Percentiles rank a stretch among this genome's conserved stretches.
Evolutionary conservation across 1,140 invertebrate genomes (phyloP).

Genomic region (Magallana angulata): DNA sequence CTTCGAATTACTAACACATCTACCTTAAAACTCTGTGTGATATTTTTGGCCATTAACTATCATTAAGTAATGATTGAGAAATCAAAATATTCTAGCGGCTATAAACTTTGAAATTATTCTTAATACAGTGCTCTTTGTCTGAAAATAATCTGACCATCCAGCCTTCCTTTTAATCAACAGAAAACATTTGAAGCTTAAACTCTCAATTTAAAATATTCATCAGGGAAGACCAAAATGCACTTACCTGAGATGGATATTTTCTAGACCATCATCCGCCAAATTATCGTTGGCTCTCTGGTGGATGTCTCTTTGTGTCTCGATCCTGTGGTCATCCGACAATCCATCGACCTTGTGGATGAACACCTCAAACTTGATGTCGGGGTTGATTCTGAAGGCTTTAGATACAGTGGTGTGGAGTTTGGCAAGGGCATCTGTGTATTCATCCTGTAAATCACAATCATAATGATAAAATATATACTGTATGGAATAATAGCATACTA

Average conservation of each 20-base stretch:
- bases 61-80: too few relatives aligned
- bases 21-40: too few relatives aligned
- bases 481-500: too few relatives aligned
- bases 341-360: conserved; percentile 99
- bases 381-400: conserved; percentile 97
- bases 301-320: conserved; percentile 98
- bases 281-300: conserved; percentile 98
- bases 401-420: conserved; percentile 95
- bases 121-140: too few relatives aligned
- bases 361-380: conserved; percentile 97
- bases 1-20: too few relatives aligned
- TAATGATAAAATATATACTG: background rate
- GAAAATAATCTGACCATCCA: background rate
- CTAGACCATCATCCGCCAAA: conserved; percentile 90
- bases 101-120: too few relatives aligned
- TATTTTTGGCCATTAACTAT: too few relatives aligned
- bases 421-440: conserved; percentile 96
- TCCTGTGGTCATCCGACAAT: conserved; percentile 98
- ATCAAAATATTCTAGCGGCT: too few relatives aligned
- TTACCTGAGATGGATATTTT: conserved; percentile 80
- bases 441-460: conserved; percentile 85
- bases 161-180: too few relatives aligned
- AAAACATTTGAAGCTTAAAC: too few relatives aligned
- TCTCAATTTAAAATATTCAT: too few relatives aligned
- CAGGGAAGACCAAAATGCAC: too few relatives aligned